Evolutionary conservation across 2,888 invertebrate genomes (phyloP), one percentile per base, ranked within the genome.

Genomic region (Omphaloscelis lunosa): DNA sequence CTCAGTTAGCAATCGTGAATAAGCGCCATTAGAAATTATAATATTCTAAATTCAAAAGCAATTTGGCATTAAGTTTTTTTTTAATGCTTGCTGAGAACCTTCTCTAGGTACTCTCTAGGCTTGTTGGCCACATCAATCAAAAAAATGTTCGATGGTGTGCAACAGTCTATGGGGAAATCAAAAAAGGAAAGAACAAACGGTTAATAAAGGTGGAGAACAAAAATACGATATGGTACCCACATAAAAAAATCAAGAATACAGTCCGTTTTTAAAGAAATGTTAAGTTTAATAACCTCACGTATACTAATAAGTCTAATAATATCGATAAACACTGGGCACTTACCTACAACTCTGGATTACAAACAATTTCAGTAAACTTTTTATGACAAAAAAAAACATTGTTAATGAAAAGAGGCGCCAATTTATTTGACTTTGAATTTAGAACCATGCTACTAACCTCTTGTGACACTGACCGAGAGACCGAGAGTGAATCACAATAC

Each of bases 381-480:
- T 23, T 27, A 23, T 53, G 4, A 23, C 29, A 27, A 77, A 61
- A 45, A 29, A 8, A 8, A 41, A 23, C 15, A 39, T 2, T 48
- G 15, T 9, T 9, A 7, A 0, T n/a, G 15, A 68, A n/a, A 56
- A 78, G 69, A 41, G 29, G 61, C 69, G 61, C 53, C 65, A 79
- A 45, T 71, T 79, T 62, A 70, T 67, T 82, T 71, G 58, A 51
- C 41, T 71, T 76, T 82, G 67, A 82, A 77, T 77, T 77, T 68
- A 77, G 77, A 77, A 73, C 53, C 27, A 66, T 34, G 39, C 7
- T 41, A 56, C n/a, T 65, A 75, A 80, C 81, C 82, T 72, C 39
- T 29, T 34, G 73, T 77, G 70, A 84, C 77, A 77, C 58, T 87
- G 83, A 83, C 82, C 85, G 82, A 86, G 67, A 77, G 72, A 79